phyloP scores from a whole-genome alignment of 2,888 invertebrate species.

The Tipula vernalis region DNA sequence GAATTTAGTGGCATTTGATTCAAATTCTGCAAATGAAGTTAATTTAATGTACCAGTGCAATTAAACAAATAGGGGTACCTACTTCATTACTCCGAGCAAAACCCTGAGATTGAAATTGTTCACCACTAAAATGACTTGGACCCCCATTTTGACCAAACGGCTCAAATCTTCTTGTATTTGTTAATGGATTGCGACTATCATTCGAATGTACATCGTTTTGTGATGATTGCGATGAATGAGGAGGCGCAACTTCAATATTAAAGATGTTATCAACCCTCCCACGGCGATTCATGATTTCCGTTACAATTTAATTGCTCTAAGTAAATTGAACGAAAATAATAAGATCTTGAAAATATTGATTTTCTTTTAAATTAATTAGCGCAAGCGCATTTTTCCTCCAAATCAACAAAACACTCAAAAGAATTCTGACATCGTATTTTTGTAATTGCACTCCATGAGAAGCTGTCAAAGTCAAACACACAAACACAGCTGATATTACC shows the following conservation, averaged over 20 bases:
- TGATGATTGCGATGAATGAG: conserved; percentile 19
- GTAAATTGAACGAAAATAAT: background rate
- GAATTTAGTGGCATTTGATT: background rate
- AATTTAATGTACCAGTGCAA: background rate
- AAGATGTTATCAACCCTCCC: conserved; percentile 6
- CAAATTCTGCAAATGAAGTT: background rate
- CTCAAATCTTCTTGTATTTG: conserved; percentile 14
- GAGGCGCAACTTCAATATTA: conserved; percentile 19
- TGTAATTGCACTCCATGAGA: background rate
- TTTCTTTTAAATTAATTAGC: background rate
- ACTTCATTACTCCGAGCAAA: background rate
- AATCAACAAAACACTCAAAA: background rate
- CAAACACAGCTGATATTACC: background rate
- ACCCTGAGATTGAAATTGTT: background rate
- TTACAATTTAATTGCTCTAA: background rate
- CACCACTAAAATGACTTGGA: background rate
- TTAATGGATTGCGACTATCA: conserved; percentile 21
- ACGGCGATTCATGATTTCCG: background rate
- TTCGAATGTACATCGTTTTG: conserved; percentile 21
- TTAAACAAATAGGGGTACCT: background rate
- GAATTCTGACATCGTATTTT: background rate
- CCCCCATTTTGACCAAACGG: background rate
- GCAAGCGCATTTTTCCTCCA: background rate
- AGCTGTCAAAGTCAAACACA: background rate
- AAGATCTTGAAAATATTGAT: background rate